Base-by-base conservation (phyloP, 2,888 invertebrate genomes). In the Sycophila texana region DNA sequence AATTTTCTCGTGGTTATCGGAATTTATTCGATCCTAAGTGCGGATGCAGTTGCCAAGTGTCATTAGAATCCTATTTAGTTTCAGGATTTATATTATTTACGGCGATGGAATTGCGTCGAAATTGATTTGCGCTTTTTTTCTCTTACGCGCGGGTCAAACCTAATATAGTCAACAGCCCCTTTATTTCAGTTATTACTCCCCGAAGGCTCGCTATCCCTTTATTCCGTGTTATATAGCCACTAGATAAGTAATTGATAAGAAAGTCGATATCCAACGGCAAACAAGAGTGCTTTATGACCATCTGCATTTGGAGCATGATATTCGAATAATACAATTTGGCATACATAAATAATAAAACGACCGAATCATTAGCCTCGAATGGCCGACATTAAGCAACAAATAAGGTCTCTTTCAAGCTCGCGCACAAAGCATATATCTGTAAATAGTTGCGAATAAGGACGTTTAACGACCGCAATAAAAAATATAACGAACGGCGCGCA, bases 221-320 rank as follows among this genome's bases (percentile, higher is more conserved):
- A 30, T 57, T 30, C 13, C 65, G 57, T n/a, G 39, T 30, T 63
- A 70, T 63, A 70, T 30, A 55, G 61, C 63, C 57, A 20, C 63
- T 58, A 57, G 57, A 79, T 74, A 74, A 79, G 79, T 74, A 79
- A 78, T 73, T 68, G 73, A 68, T 74, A 73, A 77, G 53, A 47
- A 22, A 60, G 26, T 18, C n/a, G 14, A 47, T 16, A 47, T 1
- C 47, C 47, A 22, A 57, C 39, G 57, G 10, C 57, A 49, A 26
- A 53, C 26, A 53, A 16, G 16, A n/a, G 39, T 16, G 14, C 39
- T 67, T 26, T 53, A 26, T 67, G 53, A n/a, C 10, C n/a, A 39
- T 67, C 67, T 5, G n/a, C 39, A 53, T 67, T 49, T 67, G 53
- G 39, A 26, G 39, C 39, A 10, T 7, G 39, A n/a, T n/a, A n/a